A percentile compares a stretch with the other conserved stretches of the same genome.
Conservation (phyloP, 37 sponge, comb jelly and placozoan species). For the Agelas oroides region DNA sequence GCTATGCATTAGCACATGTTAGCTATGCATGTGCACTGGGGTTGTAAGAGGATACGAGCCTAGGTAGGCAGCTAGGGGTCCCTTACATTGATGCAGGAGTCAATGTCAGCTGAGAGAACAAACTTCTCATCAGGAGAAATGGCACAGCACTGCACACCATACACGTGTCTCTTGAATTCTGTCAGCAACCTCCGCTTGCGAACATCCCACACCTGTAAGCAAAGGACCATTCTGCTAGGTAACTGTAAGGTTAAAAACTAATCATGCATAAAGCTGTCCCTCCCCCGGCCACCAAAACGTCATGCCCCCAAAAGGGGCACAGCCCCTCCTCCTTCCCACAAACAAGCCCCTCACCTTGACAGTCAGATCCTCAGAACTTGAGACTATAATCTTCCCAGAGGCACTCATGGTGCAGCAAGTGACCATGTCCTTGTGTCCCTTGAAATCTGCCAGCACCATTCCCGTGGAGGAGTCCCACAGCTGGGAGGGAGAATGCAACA, state of each 20-base stretch:
- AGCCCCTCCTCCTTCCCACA: neutral
- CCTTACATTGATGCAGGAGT: constrained; percentile 52
- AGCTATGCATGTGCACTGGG: too few relatives aligned
- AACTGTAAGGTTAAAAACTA: too few relatives aligned
- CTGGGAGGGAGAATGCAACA: constrained; percentile 24
- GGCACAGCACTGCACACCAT: constrained; percentile 69
- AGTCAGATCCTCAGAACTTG: constrained; percentile 62
- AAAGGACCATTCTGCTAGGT: too few relatives aligned
- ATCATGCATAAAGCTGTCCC: too few relatives aligned
- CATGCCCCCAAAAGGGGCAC: too few relatives aligned
- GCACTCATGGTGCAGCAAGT: constrained; percentile 47
- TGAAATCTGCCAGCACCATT: constrained; percentile 28
- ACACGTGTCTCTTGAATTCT: constrained; percentile 39
- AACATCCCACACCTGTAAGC: constrained; percentile 57
- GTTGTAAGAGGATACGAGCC: too few relatives aligned
- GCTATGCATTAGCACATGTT: too few relatives aligned
- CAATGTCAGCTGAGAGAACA: constrained; percentile 62
- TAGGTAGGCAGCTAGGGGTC: too few relatives aligned
- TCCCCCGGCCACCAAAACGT: too few relatives aligned
- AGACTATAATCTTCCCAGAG: constrained; percentile 29
- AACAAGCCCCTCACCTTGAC: constrained; percentile 33
- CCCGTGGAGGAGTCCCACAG: constrained; percentile 70
- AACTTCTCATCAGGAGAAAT: constrained; percentile 47
- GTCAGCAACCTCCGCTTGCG: constrained; percentile 14
- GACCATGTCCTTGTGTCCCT: constrained; percentile 52